Conservation (phyloP, 2,113 vertebrate species). For the Melanotaenia duboulayi region DNA sequence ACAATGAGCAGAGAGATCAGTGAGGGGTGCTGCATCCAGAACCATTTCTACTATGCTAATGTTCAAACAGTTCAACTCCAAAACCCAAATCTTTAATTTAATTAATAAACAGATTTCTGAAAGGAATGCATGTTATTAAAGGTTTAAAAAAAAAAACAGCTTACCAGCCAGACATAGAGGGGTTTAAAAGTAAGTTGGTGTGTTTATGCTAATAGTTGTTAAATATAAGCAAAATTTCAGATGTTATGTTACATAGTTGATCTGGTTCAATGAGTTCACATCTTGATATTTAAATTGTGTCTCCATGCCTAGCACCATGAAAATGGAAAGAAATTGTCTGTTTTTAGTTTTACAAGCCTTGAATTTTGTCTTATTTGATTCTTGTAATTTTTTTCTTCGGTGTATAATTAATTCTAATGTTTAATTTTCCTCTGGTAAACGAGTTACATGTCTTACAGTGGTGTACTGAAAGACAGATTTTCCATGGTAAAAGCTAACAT, state of each 20-base stretch:
- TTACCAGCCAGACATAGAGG: not conserved
- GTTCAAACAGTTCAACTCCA: not conserved
- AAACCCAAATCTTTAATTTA: not conserved
- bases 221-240: slow-evolving; percentile 41
- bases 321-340: slow-evolving; percentile 42
- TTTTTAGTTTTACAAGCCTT: slow-evolving; percentile 48
- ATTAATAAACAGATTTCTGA: not conserved
- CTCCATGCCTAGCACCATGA: slow-evolving; percentile 17
- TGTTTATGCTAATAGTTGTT: slow-evolving; percentile 31
- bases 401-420: slow-evolving; percentile 58
- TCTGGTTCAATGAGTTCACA: slow-evolving; percentile 42
- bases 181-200: slow-evolving; percentile 17
- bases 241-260: slow-evolving; percentile 24
- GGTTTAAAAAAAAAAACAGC: not conserved
- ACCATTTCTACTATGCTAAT: slow-evolving; percentile 18
- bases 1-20: slow-evolving; percentile 16
- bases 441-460: slow-evolving; percentile 16
- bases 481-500: not conserved
- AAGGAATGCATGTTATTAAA: slow-evolving; percentile 5
- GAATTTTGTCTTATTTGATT: slow-evolving; percentile 50
- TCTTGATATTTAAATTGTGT: slow-evolving; percentile 50
- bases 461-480: slow-evolving; percentile 33
- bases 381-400: slow-evolving; percentile 31
- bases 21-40: not conserved
- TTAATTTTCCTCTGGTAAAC: slow-evolving; percentile 45